Base-by-base conservation (phyloP, 1,140 invertebrate genomes). In the Matsumurasca onukii region DNA sequence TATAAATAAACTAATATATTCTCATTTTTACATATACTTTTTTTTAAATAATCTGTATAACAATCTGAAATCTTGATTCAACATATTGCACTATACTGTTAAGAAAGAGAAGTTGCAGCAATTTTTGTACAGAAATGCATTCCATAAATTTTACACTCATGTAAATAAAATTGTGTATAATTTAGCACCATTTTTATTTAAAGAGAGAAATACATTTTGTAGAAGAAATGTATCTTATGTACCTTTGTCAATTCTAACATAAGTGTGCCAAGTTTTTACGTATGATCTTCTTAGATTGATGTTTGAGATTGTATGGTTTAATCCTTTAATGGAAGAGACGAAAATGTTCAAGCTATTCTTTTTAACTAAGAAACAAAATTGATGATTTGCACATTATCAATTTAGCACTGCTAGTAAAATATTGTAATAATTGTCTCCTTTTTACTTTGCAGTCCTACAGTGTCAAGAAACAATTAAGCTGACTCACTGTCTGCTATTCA, bases 141-240 rank as follows among this genome's bases (percentile, higher is more conserved):
- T 27, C 25, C 15, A 24, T 59, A 59, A 59, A 59, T 59, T 59
- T 59, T 13, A 59, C 25, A 12, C 55, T 24, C 24, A 27, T 15
- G 25, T 27, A 59, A 52, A 15, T 15, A 52, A 59, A 27, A 59
- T 22, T 27, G 15, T 59, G 55, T 59, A 59, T 59, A 59, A 59
- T 59, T 59, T 59, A 59, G 55, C 55, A 59, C 55, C 55, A 59
- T 59, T 27, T 59, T 59, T n/a, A n/a, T n/a, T n/a, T 27, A 59
- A 59, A 59, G 15, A 59, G 15, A 59, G 15, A 59, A 22, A 27
- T 59, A 59, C 55, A 59, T 59, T 39, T 59, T 59, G 55, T 59
- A 59, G 25, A 59, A 27, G 55, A 59, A 59, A 59, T 59, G 25
- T 59, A 59, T 59, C 55, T 22, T 9, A 39, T 39, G 34, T 27